Base-by-base conservation (phyloP, 2,888 invertebrate species). In the Morpho deidamia region DNA sequence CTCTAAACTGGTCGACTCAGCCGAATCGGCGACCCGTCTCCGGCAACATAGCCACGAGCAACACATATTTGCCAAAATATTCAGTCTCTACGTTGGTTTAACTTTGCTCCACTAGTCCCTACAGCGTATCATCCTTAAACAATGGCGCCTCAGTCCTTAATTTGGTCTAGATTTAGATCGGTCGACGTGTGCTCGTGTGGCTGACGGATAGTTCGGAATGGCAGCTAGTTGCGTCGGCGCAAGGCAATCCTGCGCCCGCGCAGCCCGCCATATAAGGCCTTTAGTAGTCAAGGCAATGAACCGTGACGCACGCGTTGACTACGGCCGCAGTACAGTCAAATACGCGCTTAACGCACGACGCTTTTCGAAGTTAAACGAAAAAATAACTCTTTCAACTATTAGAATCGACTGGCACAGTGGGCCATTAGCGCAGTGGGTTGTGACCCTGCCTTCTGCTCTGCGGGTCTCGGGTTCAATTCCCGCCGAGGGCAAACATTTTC, bases 211-310 rank as follows among this genome's bases (percentile, higher is more conserved):
- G 74, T 64, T 71, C 67, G 74, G 70, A 84, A 82, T 84, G 83
- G 77, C 73, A 65, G 70, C 68, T 66, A 56, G 62, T 62, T 76
- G 83, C 82, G 83, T 83, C 67, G 84, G 83, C 83, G 82, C 86
- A 84, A 84, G 82, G 81, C 75, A 71, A 83, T 76, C 83, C 75
- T 73, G 81, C 70, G 75, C 70, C 71, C 71, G 76, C 70, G 74
- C 70, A 69, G 68, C 67, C 62, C 67, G 70, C 88, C 88, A 83
- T 87, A 89, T 87, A 84, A 83, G 87, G 88, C 81, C 83, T 82
- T 83, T 80, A 80, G 81, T 72, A 80, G 69, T 83, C 84, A 85
- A 86, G 86, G 87, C 87, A 83, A 82, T 86, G 87, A 88, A 86
- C 88, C 84, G 76, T 83, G 83, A 85, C 87, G 78, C 81, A 78